Conservation (phyloP, 2,888 invertebrate genomes). For the Oscheius sp. region DNA sequence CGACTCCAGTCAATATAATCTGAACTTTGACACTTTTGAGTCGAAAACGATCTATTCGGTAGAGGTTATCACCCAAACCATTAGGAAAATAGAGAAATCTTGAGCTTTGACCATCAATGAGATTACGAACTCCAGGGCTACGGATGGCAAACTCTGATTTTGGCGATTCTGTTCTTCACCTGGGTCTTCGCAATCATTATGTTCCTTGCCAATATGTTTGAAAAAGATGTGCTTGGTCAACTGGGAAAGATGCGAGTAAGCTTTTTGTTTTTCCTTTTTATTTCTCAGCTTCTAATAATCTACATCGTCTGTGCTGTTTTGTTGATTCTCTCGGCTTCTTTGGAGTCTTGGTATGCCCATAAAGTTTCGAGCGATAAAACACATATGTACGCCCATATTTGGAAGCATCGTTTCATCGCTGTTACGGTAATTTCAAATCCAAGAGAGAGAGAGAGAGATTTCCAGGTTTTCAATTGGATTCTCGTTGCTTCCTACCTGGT, state of each 20-base stretch:
- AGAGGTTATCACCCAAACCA: neutral
- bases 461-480: conserved; percentile 60
- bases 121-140: conserved; percentile 52
- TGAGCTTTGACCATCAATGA: too few species aligned
- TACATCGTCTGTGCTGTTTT: conserved; percentile 42
- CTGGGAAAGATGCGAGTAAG: conserved; percentile 54
- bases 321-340: conserved; percentile 47
- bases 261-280: neutral
- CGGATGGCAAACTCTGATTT: conserved; percentile 54
- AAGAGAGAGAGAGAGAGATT: neutral
- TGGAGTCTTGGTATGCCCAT: conserved; percentile 51
- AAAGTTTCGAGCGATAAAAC: conserved; percentile 3
- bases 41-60: neutral
- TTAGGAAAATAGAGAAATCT: neutral
- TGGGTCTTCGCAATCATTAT: conserved; percentile 52
- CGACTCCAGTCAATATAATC: neutral
- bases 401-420: conserved; percentile 48
- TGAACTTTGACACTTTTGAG: neutral
- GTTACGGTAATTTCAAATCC: conserved; percentile 45
- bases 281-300: conserved; percentile 46
- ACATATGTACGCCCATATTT: conserved; percentile 29
- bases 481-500: conserved; percentile 53
- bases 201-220: conserved; percentile 46
- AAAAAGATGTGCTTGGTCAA: conserved; percentile 51
- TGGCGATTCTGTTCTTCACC: conserved; percentile 51